Percentiles rank a stretch among this genome's conserved stretches.
Evolutionary conservation across 2,113 vertebrate species (phyloP).

Genomic region (Pampusana beccarii): DNA sequence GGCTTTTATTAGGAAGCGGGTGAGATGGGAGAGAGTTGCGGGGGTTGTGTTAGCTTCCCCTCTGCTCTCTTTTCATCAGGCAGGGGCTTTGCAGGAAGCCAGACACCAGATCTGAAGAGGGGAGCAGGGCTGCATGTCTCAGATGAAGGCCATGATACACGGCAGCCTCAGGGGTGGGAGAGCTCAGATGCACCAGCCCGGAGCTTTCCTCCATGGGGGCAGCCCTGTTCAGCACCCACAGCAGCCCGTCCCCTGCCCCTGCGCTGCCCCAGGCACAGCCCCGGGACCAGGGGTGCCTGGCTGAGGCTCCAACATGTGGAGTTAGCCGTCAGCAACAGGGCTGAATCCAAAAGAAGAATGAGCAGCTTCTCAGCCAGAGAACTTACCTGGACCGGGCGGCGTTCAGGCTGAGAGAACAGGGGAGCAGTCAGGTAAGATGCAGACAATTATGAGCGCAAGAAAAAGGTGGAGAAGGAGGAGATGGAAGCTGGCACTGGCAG

Average conservation of each 20-base stretch:
- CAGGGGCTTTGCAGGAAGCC: not conserved
- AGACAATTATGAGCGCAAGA: not conserved
- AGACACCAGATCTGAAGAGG: not conserved
- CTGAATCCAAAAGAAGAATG: not conserved
- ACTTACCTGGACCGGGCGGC: rapidly evolving
- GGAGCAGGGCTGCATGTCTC: not conserved
- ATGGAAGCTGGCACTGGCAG: not conserved
- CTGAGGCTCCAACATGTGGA: not conserved
- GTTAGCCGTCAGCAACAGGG: not conserved
- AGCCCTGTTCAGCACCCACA: too few species aligned
- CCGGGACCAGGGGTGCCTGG: too few species aligned
- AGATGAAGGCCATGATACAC: not conserved
- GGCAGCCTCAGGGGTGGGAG: not conserved
- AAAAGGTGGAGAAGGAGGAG: not conserved
- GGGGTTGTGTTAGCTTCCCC: not conserved
- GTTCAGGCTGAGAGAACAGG: not conserved
- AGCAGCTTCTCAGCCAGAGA: not conserved
- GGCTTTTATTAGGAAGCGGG: not conserved
- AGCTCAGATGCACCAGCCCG: not conserved
- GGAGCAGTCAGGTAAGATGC: not conserved
- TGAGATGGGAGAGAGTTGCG: rapidly evolving
- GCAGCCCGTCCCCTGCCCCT: not conserved
- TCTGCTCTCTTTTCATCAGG: not conserved
- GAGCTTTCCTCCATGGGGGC: not conserved
- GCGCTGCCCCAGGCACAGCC: rapidly evolving